Percentiles rank a stretch among this genome's conserved stretches.
These are phyloP conservation scores for Hemibagrus guttatus DNA, from an alignment of 2,797 vertebrate species.

Conservation along the genomic window DNA sequence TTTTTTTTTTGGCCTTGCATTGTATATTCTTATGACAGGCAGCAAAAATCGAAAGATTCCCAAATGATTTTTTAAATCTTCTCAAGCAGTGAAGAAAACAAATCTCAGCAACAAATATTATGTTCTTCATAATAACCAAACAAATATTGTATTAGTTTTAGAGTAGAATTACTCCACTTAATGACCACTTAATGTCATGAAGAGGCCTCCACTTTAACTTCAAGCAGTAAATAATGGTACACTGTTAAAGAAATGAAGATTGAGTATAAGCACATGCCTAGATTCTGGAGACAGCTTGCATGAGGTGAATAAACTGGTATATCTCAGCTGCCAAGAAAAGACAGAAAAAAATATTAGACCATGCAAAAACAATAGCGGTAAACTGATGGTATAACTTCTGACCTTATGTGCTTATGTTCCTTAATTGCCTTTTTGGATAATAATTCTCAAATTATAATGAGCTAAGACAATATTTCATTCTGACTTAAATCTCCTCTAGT, in stretches of 20 bases:
- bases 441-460: slow-evolving; percentile 34
- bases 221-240: slow-evolving; percentile 2
- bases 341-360: neutral
- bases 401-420: neutral
- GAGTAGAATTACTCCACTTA: neutral
- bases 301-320: slow-evolving; percentile 2
- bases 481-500: slow-evolving; percentile 45
- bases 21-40: neutral
- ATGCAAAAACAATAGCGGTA: neutral
- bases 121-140: neutral
- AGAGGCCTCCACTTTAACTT: neutral
- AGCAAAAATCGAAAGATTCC: neutral
- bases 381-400: neutral
- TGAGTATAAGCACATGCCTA: neutral
- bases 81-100: neutral
- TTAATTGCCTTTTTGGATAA: slow-evolving; percentile 21
- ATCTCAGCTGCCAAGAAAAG: slow-evolving; percentile 8
- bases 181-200: neutral
- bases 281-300: slow-evolving; percentile 1
- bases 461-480: slow-evolving; percentile 29
- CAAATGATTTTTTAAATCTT: neutral
- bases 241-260: neutral
- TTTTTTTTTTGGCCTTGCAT: too few relatives aligned
- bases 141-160: neutral
- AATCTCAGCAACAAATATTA: neutral